Evolutionary conservation across 2,113 vertebrate genomes (phyloP).

Genomic region (Heliornis fulica): DNA sequence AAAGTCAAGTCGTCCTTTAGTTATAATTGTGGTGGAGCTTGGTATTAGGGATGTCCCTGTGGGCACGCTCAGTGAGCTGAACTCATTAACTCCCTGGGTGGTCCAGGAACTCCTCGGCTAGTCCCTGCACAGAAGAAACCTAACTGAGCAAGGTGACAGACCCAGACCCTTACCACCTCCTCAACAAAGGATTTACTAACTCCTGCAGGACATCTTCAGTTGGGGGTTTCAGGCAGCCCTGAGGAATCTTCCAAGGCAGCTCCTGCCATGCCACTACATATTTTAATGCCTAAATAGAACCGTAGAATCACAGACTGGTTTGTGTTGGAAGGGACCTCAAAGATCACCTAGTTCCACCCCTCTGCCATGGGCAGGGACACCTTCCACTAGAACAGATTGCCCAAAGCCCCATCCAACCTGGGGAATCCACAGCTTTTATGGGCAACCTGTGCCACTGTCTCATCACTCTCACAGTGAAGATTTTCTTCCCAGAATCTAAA

Average conservation of each 20-base stretch:
- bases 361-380: no score
- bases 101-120: neutral
- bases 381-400: no score
- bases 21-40: neutral
- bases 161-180: neutral
- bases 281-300: neutral
- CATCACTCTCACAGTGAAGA: no score
- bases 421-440: no score
- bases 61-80: neutral
- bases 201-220: neutral
- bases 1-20: neutral
- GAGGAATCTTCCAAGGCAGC: neutral
- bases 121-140: neutral
- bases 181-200: neutral
- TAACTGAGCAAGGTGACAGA: neutral
- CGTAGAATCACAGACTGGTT: no score
- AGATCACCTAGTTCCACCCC: no score
- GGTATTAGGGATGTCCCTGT: neutral
- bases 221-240: neutral
- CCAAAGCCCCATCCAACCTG: no score
- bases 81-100: neutral
- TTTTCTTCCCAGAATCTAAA: no score
- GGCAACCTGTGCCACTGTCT: no score
- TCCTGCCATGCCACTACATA: neutral
- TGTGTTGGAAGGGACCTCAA: no score